Evolutionary conservation across 2,797 vertebrate genomes (phyloP).

Genomic region (Craterocephalus amniculus): DNA sequence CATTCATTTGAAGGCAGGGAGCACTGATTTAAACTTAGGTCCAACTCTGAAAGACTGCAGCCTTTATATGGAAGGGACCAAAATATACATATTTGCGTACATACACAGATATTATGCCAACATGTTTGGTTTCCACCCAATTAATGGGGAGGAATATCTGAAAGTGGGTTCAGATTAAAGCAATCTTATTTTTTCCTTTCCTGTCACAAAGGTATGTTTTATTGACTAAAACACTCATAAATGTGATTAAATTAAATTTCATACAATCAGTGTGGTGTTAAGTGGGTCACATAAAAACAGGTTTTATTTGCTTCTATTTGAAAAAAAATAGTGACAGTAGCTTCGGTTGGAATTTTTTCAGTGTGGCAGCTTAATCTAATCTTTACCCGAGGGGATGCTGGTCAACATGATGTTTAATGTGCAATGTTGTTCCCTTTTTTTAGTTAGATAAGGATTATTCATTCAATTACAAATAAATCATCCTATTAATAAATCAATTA

Average conservation of each 20-base stretch:
- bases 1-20: neutral
- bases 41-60: neutral
- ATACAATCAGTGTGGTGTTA: constrained; percentile 15
- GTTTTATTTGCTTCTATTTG: constrained; percentile 41
- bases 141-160: neutral
- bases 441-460: constrained; percentile 52
- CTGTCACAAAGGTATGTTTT: neutral
- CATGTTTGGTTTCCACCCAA: neutral
- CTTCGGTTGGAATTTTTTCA: constrained; percentile 28
- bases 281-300: constrained; percentile 31
- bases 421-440: constrained; percentile 48
- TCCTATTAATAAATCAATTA: constrained; percentile 75
- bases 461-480: constrained; percentile 62
- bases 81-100: neutral
- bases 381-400: constrained; percentile 58
- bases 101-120: neutral
- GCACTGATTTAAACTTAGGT: neutral
- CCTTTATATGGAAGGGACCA: neutral
- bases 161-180: constrained; percentile 2
- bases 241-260: constrained; percentile 20
- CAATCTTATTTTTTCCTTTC: neutral
- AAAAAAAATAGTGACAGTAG: constrained; percentile 24
- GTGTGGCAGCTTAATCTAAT: constrained; percentile 59
- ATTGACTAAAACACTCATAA: constrained; percentile 1
- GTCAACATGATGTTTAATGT: constrained; percentile 60